These are phyloP conservation scores for Ophraella communa DNA, from an alignment of 2,888 invertebrate genomes.

Conservation along the genomic window DNA sequence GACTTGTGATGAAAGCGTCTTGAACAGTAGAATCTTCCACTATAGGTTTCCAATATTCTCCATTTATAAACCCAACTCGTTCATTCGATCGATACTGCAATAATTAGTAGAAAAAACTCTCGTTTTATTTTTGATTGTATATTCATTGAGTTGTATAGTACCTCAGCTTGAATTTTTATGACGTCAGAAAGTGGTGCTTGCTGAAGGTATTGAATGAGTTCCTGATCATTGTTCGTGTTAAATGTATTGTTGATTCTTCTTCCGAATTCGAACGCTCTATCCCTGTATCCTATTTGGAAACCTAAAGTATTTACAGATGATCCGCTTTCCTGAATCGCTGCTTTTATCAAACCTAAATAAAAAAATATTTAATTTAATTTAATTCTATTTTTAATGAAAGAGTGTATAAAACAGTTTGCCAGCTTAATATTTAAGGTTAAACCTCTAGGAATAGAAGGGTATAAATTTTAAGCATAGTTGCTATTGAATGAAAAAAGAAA, in stretches of 20 bases:
- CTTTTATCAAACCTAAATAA: constrained; percentile 9
- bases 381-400: too few relatives aligned
- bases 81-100: background rate
- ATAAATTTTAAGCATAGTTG: too few relatives aligned
- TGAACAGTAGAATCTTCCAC: constrained; percentile 6
- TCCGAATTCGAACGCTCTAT: constrained; percentile 17
- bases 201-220: constrained; percentile 3
- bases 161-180: background rate
- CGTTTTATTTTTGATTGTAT: too few relatives aligned
- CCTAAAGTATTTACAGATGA: background rate
- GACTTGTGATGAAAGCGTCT: constrained; percentile 11
- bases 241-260: constrained; percentile 3
- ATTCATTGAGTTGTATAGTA: too few relatives aligned
- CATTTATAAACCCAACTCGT: background rate
- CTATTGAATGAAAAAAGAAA: too few relatives aligned
- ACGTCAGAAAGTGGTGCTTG: constrained; percentile 6
- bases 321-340: constrained; percentile 9
- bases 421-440: too few relatives aligned
- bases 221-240: background rate
- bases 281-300: background rate
- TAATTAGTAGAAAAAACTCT: too few relatives aligned
- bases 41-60: constrained; percentile 18
- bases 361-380: too few relatives aligned
- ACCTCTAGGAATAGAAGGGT: too few relatives aligned
- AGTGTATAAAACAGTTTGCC: too few relatives aligned